A percentile compares a stretch with the other conserved stretches of the same genome.
These are phyloP conservation scores for Yponomeuta sedellus DNA, from an alignment of 2,888 invertebrate genomes.

Conservation along the genomic window DNA sequence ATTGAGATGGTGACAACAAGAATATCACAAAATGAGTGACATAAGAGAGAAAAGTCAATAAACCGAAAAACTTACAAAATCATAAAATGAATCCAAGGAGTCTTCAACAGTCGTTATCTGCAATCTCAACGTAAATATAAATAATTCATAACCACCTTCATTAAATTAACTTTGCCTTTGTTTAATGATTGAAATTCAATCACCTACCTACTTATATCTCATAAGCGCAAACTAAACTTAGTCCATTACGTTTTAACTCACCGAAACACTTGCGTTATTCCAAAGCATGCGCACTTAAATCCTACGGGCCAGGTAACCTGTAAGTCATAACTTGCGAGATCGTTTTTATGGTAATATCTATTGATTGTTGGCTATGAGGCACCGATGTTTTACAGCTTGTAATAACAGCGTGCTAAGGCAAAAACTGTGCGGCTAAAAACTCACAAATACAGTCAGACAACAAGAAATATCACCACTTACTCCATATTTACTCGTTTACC, in stretches of 20 bases:
- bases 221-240: not conserved
- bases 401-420: conserved; percentile 15
- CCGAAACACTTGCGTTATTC: not conserved
- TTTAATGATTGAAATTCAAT: not conserved
- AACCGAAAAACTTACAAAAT: too few relatives aligned
- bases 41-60: too few relatives aligned
- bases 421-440: not conserved
- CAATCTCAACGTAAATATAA: not conserved
- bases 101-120: too few relatives aligned
- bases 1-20: too few relatives aligned
- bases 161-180: not conserved
- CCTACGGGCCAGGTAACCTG: not conserved
- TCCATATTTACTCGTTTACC: too few relatives aligned
- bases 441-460: not conserved
- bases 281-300: not conserved
- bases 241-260: not conserved
- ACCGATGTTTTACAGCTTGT: conserved; percentile 16
- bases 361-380: conserved; percentile 13
- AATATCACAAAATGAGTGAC: too few relatives aligned
- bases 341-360: conserved; percentile 14
- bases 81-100: too few relatives aligned
- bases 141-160: not conserved
- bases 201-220: not conserved
- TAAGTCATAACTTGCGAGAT: conserved; percentile 7
- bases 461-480: too few relatives aligned